Percentiles rank a stretch among this genome's conserved stretches.
phyloP scores from a whole-genome alignment of 2,113 vertebrate genomes.

The Ahaetulla prasina region DNA sequence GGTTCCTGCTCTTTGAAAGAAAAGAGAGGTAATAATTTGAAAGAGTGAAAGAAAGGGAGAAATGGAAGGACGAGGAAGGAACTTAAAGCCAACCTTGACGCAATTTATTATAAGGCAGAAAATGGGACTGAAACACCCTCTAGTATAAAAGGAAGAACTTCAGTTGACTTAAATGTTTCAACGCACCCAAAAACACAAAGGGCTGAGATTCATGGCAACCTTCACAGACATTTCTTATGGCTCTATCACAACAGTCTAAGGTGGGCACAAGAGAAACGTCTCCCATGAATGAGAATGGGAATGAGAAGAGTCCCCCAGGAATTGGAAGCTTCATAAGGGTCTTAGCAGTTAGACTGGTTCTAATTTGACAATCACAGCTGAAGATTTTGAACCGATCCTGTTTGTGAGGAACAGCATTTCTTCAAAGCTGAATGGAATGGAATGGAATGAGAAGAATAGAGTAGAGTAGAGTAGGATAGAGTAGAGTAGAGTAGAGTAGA shows the following conservation, averaged over 20 bases:
- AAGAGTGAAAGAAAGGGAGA: slow-evolving; percentile 12
- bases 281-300: neutral
- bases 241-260: neutral
- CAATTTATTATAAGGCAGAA: slow-evolving; percentile 20
- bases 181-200: slow-evolving; percentile 18
- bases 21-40: neutral
- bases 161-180: slow-evolving; percentile 46
- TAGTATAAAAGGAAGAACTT: slow-evolving; percentile 15
- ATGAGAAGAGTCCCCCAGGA: neutral
- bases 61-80: neutral
- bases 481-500: too few species aligned
- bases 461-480: too few species aligned
- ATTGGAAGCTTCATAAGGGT: slow-evolving; percentile 15
- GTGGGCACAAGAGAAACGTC: neutral
- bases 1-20: slow-evolving; percentile 16
- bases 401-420: neutral
- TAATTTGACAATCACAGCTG: slow-evolving; percentile 41
- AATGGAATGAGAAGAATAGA: too few species aligned
- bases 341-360: slow-evolving; percentile 17
- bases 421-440: neutral
- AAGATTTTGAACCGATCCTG: slow-evolving; percentile 38
- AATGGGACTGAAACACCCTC: slow-evolving; percentile 36
- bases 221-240: slow-evolving; percentile 20
- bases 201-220: slow-evolving; percentile 15
- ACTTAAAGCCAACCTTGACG: slow-evolving; percentile 34